phyloP scores from a whole-genome alignment of 2,113 vertebrate species.

The Ifrita kowaldi region DNA sequence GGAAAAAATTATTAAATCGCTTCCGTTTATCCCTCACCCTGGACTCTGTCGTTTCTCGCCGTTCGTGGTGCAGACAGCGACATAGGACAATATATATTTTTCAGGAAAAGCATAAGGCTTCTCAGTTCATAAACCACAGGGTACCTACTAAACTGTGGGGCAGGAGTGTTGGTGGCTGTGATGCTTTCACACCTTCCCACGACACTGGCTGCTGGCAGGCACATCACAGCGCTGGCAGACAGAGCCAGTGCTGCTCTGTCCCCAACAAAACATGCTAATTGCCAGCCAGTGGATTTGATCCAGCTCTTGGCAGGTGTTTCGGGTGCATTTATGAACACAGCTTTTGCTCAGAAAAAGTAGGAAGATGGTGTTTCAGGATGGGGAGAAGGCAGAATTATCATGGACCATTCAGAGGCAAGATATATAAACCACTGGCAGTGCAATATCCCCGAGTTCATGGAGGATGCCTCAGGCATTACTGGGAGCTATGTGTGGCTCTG shows the following conservation, averaged over 20 bases:
- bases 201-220: neutral
- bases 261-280: neutral
- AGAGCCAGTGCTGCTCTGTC: neutral
- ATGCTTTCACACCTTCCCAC: neutral
- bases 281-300: neutral
- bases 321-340: neutral
- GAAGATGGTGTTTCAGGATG: neutral
- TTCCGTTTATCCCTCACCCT: too few species aligned
- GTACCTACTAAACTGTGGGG: neutral
- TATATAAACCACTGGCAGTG: neutral
- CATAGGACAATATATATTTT: neutral
- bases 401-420: neutral
- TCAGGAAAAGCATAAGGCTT: neutral
- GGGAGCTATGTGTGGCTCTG: neutral
- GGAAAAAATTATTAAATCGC: too few species aligned
- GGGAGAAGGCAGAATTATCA: neutral
- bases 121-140: neutral
- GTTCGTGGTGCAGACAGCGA: too few species aligned
- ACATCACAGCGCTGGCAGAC: neutral
- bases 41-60: too few species aligned
- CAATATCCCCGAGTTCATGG: rapidly evolving
- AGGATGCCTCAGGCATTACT: neutral
- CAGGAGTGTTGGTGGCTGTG: neutral
- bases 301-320: neutral
- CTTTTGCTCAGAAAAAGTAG: neutral